A percentile compares a stretch with the other conserved stretches of the same genome.
phyloP scores from a whole-genome alignment of 2,888 invertebrate genomes.

The Eupeodes luniger region DNA sequence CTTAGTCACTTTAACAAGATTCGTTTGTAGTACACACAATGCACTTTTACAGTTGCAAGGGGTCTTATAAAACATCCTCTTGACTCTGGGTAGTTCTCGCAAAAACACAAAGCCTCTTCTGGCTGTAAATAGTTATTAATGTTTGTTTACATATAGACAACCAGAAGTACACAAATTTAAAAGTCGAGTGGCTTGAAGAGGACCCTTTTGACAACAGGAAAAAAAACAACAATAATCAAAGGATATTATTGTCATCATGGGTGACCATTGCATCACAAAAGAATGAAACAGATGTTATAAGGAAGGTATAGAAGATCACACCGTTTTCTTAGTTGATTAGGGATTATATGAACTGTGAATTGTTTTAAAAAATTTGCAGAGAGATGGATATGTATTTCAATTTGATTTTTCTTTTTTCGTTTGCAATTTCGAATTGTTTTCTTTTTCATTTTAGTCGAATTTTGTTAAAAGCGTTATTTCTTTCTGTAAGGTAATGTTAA shows the following conservation, averaged over 20 bases:
- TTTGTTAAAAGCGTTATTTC: too few species aligned
- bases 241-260: constrained; percentile 53
- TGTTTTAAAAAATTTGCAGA: constrained; percentile 13
- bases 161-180: constrained; percentile 36
- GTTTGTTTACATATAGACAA: constrained; percentile 67
- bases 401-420: neutral
- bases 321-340: constrained; percentile 66
- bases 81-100: neutral
- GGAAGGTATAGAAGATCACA: constrained; percentile 49
- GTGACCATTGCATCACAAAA: constrained; percentile 48
- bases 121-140: constrained; percentile 60
- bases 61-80: neutral
- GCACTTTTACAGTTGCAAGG: neutral
- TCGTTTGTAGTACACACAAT: neutral
- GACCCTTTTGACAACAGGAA: constrained; percentile 27
- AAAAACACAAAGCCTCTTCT: constrained; percentile 17
- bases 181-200: constrained; percentile 52
- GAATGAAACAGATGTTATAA: constrained; percentile 61
- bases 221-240: constrained; percentile 51
- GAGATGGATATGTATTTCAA: neutral
- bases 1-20: neutral
- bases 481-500: neutral
- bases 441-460: neutral
- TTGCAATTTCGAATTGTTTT: neutral
- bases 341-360: constrained; percentile 46